A percentile compares a stretch with the other conserved stretches of the same genome.
These are phyloP conservation scores for Myiopsitta monachus DNA, from an alignment of 2,113 vertebrate genomes.

Conservation along the genomic window DNA sequence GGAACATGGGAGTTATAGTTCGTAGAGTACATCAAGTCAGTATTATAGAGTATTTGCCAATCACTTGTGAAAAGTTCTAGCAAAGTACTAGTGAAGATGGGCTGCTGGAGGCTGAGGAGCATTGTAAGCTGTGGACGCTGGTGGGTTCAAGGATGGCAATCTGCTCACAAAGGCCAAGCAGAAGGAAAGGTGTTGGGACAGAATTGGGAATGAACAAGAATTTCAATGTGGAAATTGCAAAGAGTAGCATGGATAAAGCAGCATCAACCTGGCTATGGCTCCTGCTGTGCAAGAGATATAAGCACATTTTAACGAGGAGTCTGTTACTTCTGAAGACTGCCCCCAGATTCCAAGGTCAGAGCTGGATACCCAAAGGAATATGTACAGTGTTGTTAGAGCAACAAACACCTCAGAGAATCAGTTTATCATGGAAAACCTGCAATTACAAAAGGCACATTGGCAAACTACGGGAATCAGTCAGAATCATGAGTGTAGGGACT, in stretches of 20 bases:
- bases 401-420: not conserved
- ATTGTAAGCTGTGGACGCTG: fast-evolving
- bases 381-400: not conserved
- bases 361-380: not conserved
- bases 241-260: not conserved
- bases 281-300: not conserved
- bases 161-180: not conserved
- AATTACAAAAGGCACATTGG: not conserved
- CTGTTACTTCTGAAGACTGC: not conserved
- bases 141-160: not conserved
- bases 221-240: not conserved
- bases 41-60: not conserved
- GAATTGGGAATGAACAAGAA: not conserved
- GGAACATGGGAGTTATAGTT: not conserved
- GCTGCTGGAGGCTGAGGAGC: not conserved
- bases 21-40: no score
- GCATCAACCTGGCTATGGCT: not conserved
- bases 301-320: not conserved
- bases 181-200: not conserved
- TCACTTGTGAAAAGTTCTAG: not conserved
- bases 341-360: not conserved
- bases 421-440: not conserved
- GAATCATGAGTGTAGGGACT: not conserved
- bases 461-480: not conserved
- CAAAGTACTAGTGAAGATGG: not conserved